Percentiles rank a stretch among this genome's conserved stretches.
phyloP scores from a whole-genome alignment of 2,888 invertebrate species.

The Oscheius sp. region DNA sequence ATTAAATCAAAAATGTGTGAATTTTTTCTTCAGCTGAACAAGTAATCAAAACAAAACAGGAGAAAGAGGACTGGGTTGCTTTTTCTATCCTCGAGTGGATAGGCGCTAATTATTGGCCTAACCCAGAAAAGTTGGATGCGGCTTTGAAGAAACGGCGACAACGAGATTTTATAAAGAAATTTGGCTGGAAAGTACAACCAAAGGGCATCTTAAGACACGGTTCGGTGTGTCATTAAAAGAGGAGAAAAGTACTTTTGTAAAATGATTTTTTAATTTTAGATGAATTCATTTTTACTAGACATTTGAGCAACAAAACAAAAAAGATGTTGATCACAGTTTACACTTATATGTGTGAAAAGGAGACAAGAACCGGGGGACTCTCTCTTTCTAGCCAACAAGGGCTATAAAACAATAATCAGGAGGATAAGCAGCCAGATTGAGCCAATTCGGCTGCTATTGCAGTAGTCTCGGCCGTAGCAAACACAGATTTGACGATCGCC shows the following conservation, averaged over 20 bases:
- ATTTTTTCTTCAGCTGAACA: too few relatives aligned
- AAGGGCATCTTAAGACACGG: slow-evolving; percentile 2
- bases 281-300: slow-evolving; percentile 3
- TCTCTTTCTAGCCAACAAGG: too few relatives aligned
- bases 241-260: slow-evolving; percentile 19
- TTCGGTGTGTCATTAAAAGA: background rate
- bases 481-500: slow-evolving; percentile 43
- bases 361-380: background rate
- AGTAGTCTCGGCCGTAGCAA: slow-evolving; percentile 34
- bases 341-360: slow-evolving; percentile 16
- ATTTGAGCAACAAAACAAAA: slow-evolving; percentile 30
- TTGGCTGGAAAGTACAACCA: background rate
- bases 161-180: background rate
- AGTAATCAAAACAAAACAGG: too few relatives aligned
- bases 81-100: slow-evolving; percentile 7
- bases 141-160: background rate
- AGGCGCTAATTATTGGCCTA: slow-evolving; percentile 7
- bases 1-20: too few relatives aligned
- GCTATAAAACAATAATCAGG: background rate
- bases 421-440: background rate
- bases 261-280: slow-evolving; percentile 7
- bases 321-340: slow-evolving; percentile 12
- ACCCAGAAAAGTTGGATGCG: background rate
- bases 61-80: background rate
- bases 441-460: background rate